Conservation (phyloP, 1,140 invertebrate genomes). For the Parasteatoda tepidariorum region DNA sequence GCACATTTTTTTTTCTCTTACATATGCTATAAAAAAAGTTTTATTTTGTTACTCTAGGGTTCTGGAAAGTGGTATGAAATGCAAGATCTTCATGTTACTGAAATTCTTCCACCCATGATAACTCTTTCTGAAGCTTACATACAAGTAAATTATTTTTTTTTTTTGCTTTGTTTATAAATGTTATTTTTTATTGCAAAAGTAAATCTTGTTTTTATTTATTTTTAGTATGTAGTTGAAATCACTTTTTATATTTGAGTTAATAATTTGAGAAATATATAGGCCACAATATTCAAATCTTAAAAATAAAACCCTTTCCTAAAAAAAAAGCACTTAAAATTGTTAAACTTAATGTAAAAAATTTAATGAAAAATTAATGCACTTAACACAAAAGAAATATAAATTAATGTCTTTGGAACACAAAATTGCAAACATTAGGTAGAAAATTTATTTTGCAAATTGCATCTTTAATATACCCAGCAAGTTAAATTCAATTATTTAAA, state of each 20-base stretch:
- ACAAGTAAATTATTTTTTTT: conserved; percentile 73
- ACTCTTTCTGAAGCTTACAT: conserved; percentile 99
- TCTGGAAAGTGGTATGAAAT: conserved; percentile 91
- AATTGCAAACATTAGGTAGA: too few relatives aligned
- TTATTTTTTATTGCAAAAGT: background rate
- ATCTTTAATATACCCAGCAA: too few relatives aligned
- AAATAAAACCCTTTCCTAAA: background rate
- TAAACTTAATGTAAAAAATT: too few relatives aligned
- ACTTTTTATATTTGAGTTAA: background rate
- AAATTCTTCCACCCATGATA: conserved; percentile 99
- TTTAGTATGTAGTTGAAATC: background rate
- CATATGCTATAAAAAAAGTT: too few relatives aligned
- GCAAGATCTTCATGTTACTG: conserved; percentile 98
- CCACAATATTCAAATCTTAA: background rate
- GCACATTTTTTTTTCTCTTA: too few relatives aligned
- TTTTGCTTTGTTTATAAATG: background rate
- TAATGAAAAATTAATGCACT: too few relatives aligned
- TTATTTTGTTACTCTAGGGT: conserved; percentile 70
- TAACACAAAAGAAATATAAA: too few relatives aligned
- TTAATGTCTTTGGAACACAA: too few relatives aligned
- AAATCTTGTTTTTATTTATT: background rate
- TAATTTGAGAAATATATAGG: background rate
- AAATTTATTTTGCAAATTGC: too few relatives aligned
- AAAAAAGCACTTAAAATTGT: background rate
- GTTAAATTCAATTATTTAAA: too few relatives aligned